Base-by-base conservation (phyloP, 2,113 vertebrate genomes). In the Murina feae region DNA sequence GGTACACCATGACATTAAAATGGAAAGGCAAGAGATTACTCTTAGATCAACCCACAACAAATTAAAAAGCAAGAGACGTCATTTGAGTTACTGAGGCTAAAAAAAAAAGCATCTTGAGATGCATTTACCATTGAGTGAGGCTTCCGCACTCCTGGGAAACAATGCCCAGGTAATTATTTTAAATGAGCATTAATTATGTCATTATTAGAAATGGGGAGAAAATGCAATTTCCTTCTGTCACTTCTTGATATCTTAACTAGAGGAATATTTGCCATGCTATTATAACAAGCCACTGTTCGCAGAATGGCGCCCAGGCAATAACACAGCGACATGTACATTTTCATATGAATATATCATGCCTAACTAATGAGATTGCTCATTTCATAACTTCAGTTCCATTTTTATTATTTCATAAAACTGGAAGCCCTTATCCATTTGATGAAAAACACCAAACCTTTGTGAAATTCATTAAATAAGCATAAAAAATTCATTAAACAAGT, bases 381-480 rank as follows among this genome's bases (percentile, higher is more conserved):
- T 99, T 99, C 98, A 98, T 99, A 99, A 99, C 99, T 99, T 98
- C 98, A 97, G 98, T 99, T 98, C 98, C 98, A 98, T 99, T 99
- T 99, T 99, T 99, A 99, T 99, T 99, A 99, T 99, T 99, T 99
- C 99, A 99, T 99, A 99, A 99, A 99, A 98, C 98, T 98, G 97
- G 98, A 98, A 98, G 98, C 98, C 98, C 98, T 98, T 98, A 99
- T 99, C 98, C 98, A 98, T 99, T 99, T 99, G 99, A 99, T 99
- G 98, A 99, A 99, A 99, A 99, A 98, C 98, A 99, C 98, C 98
- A 99, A 99, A 99, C 98, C 99, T 99, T 99, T 99, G 99, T 99
- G 99, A 99, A 99, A 99, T 99, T 99, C 99, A 99, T 99, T 99
- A 99, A 99, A 99, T 99, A 99, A 99, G 99, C 99, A 99, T 99